phyloP scores from a whole-genome alignment of 2,888 invertebrate genomes.

The Hesperia comma region DNA sequence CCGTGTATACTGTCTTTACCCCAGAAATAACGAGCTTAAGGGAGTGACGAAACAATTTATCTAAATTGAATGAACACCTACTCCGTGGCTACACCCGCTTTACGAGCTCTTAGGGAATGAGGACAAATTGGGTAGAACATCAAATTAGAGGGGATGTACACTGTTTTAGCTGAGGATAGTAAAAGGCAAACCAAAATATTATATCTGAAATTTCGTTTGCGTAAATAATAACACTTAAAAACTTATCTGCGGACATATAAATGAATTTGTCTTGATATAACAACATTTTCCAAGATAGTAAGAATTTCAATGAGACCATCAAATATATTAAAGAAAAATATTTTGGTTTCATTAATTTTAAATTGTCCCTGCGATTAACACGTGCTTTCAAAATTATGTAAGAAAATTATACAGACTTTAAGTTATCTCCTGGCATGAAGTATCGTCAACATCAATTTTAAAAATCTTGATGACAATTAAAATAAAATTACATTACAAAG shows the following conservation, averaged over 20 bases:
- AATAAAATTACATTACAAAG: background rate
- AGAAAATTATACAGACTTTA: too few species aligned
- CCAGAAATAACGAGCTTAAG: conserved; percentile 9
- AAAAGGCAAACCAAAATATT: background rate
- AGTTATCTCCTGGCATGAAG: too few species aligned
- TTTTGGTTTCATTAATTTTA: too few species aligned
- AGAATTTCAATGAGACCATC: too few species aligned
- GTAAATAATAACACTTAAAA: background rate
- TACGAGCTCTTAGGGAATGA: conserved; percentile 28
- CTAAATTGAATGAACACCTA: conserved; percentile 30
- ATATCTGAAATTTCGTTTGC: background rate
- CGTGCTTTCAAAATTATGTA: too few species aligned
- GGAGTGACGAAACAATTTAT: conserved; percentile 29
- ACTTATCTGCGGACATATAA: too few species aligned
- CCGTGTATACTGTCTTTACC: too few species aligned
- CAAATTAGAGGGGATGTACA: conserved; percentile 30
- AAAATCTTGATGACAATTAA: background rate
- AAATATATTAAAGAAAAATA: too few species aligned
- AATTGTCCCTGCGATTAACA: too few species aligned
- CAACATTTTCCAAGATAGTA: too few species aligned
- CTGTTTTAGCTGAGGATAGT: conserved; percentile 11
- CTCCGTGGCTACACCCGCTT: conserved; percentile 18
- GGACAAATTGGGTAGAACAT: conserved; percentile 32
- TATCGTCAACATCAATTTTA: background rate
- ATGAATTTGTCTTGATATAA: too few species aligned